Percentiles rank a stretch among this genome's conserved stretches.
These are phyloP conservation scores for Smittia sp. DNA, from an alignment of 2,888 invertebrate genomes.

Conservation along the genomic window DNA sequence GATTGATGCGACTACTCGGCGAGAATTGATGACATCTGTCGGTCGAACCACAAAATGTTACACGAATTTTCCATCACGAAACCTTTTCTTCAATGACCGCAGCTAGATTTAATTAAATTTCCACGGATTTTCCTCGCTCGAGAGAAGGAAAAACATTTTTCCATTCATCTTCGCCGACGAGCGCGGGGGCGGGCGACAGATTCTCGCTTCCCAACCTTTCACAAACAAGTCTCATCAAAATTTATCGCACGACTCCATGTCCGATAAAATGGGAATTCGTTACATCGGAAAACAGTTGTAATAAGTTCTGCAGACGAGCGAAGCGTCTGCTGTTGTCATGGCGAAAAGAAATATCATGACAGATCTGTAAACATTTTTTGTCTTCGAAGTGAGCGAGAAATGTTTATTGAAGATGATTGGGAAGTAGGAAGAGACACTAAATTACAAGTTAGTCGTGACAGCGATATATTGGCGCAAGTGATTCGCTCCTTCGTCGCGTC, in stretches of 20 bases:
- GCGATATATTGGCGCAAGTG: neutral
- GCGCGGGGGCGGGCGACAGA: neutral
- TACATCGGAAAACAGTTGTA: conserved; percentile 8
- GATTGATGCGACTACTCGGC: neutral
- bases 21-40: neutral
- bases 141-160: neutral
- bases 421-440: neutral
- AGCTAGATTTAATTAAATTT: neutral
- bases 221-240: neutral
- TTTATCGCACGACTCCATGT: neutral
- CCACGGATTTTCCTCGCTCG: neutral
- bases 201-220: neutral
- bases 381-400: neutral
- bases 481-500: too few species aligned
- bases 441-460: neutral
- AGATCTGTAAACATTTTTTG: neutral
- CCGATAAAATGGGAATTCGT: neutral
- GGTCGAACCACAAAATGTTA: conserved; percentile 2
- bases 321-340: neutral
- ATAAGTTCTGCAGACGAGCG: neutral
- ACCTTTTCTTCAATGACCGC: neutral
- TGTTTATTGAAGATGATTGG: neutral
- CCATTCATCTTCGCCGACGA: neutral
- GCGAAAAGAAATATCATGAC: neutral
- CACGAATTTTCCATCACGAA: conserved; percentile 16